Evolutionary conservation across 2,113 vertebrate species (phyloP), one percentile per base, ranked within the genome.

Genomic region (Sorex araneus): DNA sequence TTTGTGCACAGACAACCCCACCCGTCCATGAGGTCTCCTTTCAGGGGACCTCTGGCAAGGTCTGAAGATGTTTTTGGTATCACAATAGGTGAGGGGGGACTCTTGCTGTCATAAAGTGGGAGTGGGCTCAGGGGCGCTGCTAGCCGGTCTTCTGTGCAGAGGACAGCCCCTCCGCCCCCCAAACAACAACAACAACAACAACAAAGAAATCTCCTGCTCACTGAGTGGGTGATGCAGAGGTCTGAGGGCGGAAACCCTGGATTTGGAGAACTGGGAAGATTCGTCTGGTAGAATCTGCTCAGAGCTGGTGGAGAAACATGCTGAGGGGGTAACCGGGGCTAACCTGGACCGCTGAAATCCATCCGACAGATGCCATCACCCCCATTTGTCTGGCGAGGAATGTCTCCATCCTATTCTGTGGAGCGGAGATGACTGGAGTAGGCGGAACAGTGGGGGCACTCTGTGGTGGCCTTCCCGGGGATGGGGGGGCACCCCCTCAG

Each of bases 21-120:
- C 18, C 23, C n/a, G n/a, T n/a, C n/a, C n/a, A n/a, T n/a, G n/a
- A n/a, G n/a, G n/a, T n/a, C n/a, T n/a, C 10, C n/a, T 34, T 23
- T 47, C 21, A 5, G 30, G 8, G 3, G 25, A 57, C 43, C 47
- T 43, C 60, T 87, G 87, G 50, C 64, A 67, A 71, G 23, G 15
- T 66, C 79, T 83, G 71, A 27, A 66, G 84, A 87, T 40, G 23
- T 47, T 77, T 93, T 12, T 10, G 63, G 18, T 67, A 77, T 73
- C 50, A 60, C 32, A 86, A 2, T 30, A 50, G 88, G 67, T 32
- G 23, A 21, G 18, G 45, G 11, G 23, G 43, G 25, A 0, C 66
- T 84, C 21, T 25, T 43, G 21, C n/a, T 36, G 73, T 13, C 50
- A 66, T 10, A 16, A 64, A 43, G 21, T 66, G 27, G 64, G 28